phyloP scores from a whole-genome alignment of 2,113 vertebrate species.

The Gymnogyps californianus region DNA sequence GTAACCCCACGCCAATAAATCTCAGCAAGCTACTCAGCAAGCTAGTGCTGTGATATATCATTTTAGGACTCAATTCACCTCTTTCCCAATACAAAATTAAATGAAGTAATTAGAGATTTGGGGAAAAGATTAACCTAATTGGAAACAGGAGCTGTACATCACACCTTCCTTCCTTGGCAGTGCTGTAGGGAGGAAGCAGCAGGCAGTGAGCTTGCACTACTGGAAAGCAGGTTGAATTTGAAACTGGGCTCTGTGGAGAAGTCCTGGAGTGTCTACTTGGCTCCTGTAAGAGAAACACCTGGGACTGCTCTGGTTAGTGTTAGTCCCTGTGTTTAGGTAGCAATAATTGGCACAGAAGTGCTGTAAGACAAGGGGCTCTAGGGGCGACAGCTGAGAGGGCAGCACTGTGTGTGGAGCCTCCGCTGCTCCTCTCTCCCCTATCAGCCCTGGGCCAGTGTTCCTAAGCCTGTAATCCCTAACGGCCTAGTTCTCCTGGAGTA shows the following conservation, averaged over 20 bases:
- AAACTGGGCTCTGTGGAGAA: background rate
- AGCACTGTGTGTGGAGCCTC: background rate
- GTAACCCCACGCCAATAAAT: background rate
- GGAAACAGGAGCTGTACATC: background rate
- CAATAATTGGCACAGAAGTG: background rate
- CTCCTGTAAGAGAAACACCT: background rate
- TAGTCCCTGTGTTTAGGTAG: background rate
- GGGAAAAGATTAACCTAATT: background rate
- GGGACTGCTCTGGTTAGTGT: background rate
- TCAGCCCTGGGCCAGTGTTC: background rate
- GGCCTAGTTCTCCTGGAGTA: fast-evolving
- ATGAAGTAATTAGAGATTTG: background rate
- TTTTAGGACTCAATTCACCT: background rate
- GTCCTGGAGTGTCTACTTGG: background rate
- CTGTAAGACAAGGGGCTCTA: background rate
- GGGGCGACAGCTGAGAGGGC: background rate
- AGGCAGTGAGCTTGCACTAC: background rate
- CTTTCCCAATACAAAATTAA: background rate
- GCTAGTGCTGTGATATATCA: background rate
- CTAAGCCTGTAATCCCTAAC: background rate
- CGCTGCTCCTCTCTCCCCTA: background rate
- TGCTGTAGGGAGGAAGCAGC: background rate
- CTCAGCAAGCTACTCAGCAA: background rate
- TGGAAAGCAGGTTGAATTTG: background rate
- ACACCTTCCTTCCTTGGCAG: background rate